These are phyloP conservation scores for Stegophylla sp. DNA, from an alignment of 2,888 invertebrate genomes.

Conservation along the genomic window DNA sequence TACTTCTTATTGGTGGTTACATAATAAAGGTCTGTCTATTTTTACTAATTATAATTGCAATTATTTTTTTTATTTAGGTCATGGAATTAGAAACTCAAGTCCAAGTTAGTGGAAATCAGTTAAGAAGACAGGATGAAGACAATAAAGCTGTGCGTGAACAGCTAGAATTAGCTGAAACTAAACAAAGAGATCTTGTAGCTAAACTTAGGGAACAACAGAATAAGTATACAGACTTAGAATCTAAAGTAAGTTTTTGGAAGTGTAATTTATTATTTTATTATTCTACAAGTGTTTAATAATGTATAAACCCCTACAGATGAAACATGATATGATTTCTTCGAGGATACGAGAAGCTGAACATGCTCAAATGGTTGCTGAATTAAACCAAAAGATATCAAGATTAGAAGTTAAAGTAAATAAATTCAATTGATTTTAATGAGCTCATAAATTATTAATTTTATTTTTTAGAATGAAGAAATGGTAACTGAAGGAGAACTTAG, in stretches of 20 bases:
- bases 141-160: constrained; percentile 82
- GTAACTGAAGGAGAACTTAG: constrained; percentile 89
- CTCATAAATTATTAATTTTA: not conserved
- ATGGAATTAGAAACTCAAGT: constrained; percentile 98
- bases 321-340: constrained; percentile 92
- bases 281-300: not conserved
- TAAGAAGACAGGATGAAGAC: constrained; percentile 91
- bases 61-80: constrained; percentile 66
- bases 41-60: constrained; percentile 8
- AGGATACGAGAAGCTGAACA: constrained; percentile 94
- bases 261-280: constrained; percentile 19
- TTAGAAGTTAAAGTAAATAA: constrained; percentile 82
- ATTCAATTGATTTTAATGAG: constrained; percentile 6
- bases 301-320: constrained; percentile 67
- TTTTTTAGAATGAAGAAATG: constrained; percentile 88
- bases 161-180: constrained; percentile 75
- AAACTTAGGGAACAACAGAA: constrained; percentile 85
- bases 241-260: constrained; percentile 66
- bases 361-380: constrained; percentile 89
- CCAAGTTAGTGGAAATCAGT: constrained; percentile 86
- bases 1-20: too few relatives aligned
- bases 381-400: constrained; percentile 91
- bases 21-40: not conserved
- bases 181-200: constrained; percentile 78
- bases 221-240: constrained; percentile 71